These are phyloP conservation scores for Corydoras sp. DNA, from an alignment of 2,113 vertebrate species.

Conservation along the genomic window DNA sequence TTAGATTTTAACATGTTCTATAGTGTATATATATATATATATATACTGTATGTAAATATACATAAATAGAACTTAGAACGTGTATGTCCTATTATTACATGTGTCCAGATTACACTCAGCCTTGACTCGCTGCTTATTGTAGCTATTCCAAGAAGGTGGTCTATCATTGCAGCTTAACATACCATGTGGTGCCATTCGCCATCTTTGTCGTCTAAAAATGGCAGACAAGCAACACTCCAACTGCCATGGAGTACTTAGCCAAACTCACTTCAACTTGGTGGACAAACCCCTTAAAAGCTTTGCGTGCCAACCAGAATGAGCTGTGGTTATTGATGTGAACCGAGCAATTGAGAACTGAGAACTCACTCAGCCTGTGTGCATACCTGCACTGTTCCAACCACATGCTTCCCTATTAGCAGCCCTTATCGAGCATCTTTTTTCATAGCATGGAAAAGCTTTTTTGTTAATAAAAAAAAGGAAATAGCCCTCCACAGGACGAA, in stretches of 20 bases:
- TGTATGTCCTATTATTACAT: too few relatives aligned
- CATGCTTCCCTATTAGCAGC: conserved; percentile 5
- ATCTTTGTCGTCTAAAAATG: background rate
- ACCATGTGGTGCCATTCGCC: background rate
- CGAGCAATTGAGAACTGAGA: conserved; percentile 1
- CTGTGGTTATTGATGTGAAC: conserved; percentile 3
- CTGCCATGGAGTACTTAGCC: background rate
- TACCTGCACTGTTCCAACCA: conserved; percentile 23
- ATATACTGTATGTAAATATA: too few relatives aligned
- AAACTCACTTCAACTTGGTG: background rate
- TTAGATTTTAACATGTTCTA: too few relatives aligned
- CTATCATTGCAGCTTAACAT: background rate
- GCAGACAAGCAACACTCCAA: background rate
- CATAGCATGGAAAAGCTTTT: conserved; percentile 32
- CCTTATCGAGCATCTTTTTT: conserved; percentile 20
- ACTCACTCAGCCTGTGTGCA: conserved; percentile 3
- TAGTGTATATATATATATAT: too few relatives aligned
- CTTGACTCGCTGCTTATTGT: background rate
- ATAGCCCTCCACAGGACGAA: conserved; percentile 13
- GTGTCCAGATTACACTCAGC: background rate
- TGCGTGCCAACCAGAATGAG: conserved; percentile 16
- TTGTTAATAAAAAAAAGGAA: too few relatives aligned
- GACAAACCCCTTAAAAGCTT: background rate
- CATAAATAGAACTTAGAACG: too few relatives aligned
- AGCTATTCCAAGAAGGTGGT: background rate